phyloP scores from a whole-genome alignment of 2,113 vertebrate species.

The Heliornis fulica region DNA sequence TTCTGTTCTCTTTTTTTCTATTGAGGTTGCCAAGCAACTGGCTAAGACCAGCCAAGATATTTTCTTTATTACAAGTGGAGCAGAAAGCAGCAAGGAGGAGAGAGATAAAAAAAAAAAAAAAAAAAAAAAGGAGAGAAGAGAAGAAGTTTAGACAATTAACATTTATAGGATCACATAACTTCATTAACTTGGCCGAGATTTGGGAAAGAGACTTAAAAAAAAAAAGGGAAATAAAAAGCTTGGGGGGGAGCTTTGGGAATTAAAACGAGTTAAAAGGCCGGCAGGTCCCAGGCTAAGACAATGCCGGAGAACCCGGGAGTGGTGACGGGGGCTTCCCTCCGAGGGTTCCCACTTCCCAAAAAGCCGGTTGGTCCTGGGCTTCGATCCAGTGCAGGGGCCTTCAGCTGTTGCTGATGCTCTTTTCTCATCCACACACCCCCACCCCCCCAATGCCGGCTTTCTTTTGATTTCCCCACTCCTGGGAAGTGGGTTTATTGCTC shows the following conservation, averaged over 20 bases:
- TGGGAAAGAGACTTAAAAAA: neutral
- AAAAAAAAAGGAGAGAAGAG: neutral
- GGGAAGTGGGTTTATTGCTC: neutral
- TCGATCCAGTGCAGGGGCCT: neutral
- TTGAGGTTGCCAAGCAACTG: slow-evolving; percentile 93
- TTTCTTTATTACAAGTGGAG: slow-evolving; percentile 83
- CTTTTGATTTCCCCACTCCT: neutral
- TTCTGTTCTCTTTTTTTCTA: slow-evolving; percentile 78
- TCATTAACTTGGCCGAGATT: slow-evolving; percentile 43
- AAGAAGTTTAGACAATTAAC: slow-evolving; percentile 63
- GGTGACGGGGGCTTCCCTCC: neutral
- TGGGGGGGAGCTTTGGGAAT: neutral
- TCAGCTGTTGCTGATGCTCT: neutral
- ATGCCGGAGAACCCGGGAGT: neutral
- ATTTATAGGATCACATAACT: slow-evolving; percentile 70
- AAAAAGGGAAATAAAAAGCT: neutral
- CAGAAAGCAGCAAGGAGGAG: slow-evolving; percentile 72
- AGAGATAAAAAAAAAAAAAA: slow-evolving; percentile 10
- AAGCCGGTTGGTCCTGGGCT: neutral
- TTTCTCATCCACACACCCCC: neutral
- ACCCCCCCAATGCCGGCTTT: neutral
- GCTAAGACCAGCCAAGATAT: slow-evolving; percentile 91
- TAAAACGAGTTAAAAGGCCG: neutral
- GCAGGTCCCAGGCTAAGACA: neutral
- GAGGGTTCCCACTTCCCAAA: neutral